A percentile compares a stretch with the other conserved stretches of the same genome.
Evolutionary conservation across 2,888 invertebrate genomes (phyloP).

Genomic region (Cheilosia vernalis): DNA sequence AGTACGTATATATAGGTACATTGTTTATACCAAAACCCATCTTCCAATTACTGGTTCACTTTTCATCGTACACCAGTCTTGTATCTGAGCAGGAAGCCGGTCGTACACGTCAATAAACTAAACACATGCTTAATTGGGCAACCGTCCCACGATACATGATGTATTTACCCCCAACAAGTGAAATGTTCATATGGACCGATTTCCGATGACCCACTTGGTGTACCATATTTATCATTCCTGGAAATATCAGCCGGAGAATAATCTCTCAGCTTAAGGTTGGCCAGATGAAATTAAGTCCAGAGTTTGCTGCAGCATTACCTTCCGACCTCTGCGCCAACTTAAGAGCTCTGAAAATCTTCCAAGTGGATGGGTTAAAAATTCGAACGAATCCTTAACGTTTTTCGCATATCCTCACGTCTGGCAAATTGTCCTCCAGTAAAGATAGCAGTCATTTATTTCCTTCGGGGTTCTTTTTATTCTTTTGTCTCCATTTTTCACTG

Average conservation of each 20-base stretch:
- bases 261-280: conserved; percentile 7
- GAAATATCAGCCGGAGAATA: not conserved
- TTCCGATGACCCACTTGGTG: not conserved
- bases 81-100: too few relatives aligned
- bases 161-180: not conserved
- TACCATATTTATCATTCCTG: not conserved
- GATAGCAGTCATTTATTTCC: conserved; percentile 54
- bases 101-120: too few relatives aligned
- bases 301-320: conserved; percentile 4
- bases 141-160: not conserved
- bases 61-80: too few relatives aligned
- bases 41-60: too few relatives aligned
- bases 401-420: not conserved
- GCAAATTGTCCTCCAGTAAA: not conserved
- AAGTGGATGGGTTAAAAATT: conserved; percentile 40
- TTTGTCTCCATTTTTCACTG: conserved; percentile 16
- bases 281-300: conserved; percentile 16
- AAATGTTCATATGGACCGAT: not conserved
- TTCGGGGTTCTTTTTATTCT: conserved; percentile 6
- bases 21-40: too few relatives aligned
- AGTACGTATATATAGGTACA: too few relatives aligned
- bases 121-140: conserved; percentile 12
- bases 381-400: not conserved
- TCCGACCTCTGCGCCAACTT: not conserved
- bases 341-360: conserved; percentile 15